Evolutionary conservation across 2,888 invertebrate genomes (phyloP), one percentile per base, ranked within the genome.

Genomic region (Halocaridina rubra): DNA sequence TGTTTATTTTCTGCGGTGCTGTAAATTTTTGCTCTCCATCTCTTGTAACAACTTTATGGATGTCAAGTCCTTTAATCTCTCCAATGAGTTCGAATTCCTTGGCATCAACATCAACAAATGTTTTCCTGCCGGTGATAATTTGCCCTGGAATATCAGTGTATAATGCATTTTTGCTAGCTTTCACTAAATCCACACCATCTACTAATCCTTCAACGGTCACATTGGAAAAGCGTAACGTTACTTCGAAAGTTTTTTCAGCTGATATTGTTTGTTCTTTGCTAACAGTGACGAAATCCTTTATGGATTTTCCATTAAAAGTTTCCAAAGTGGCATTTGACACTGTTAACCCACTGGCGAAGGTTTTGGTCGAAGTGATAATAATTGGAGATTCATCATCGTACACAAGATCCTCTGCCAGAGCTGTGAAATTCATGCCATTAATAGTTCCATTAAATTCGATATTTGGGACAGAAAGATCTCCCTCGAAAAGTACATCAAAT

Each of bases 141-240:
- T 84, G 82, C 7, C 78, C 78, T 16, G 46, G 33, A 24, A 61
- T 84, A 29, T 84, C 67, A 24, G 72, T n/a, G 59, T 84, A 84
- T 10, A 84, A 29, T 13, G 82, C 82, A 1, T 67, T 29, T 2
- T 59, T 3, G 4, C 30, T 33, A 13, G 78, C 16, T 3, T 57
- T 22, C 5, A 72, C 61, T 39, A 84, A 22, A 19, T 84, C 61
- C 0, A 84, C 46, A 0, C 71, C 32, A 13, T 57, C 82, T 78
- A 39, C 33, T 33, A 30, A 39, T 5, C 78, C 69, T 0, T 27
- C 13, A 3, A 78, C 78, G 3, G 33, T 77, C 16, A 84, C 1
- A 1, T 57, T 53, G 0, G 16, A 27, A 61, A 84, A 84, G 3
- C 61, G 22, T 4, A 84, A 61, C 7, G 59, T 39, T 5, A 72